Evolutionary conservation across 2,113 vertebrate genomes (phyloP).

Genomic region (Eira barbara): DNA sequence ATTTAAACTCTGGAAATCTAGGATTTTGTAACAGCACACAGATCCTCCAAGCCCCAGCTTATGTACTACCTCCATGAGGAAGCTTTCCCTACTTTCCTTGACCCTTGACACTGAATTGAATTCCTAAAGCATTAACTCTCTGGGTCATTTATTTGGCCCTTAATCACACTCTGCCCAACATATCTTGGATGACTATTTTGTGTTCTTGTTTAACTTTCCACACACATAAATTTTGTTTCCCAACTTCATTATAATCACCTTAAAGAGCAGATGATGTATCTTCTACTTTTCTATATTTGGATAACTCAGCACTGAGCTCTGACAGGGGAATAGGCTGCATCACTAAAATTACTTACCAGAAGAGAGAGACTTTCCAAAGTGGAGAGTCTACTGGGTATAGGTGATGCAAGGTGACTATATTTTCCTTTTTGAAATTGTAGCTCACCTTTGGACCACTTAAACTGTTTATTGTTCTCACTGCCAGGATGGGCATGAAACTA

Average conservation of each 20-base stretch:
- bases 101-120: neutral
- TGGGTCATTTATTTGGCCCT: neutral
- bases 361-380: neutral
- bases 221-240: neutral
- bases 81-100: neutral
- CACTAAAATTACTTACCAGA: neutral
- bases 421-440: neutral
- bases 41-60: neutral
- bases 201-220: slow-evolving; percentile 22
- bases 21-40: neutral
- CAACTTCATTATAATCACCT: neutral
- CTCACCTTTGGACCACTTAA: neutral
- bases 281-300: neutral
- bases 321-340: neutral
- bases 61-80: neutral
- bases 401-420: neutral
- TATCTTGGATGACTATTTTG: neutral
- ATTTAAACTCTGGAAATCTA: neutral
- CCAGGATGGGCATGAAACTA: neutral
- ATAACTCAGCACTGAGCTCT: neutral
- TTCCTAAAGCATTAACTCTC: neutral
- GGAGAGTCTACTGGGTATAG: neutral
- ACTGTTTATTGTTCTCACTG: neutral
- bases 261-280: neutral
- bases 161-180: neutral